Evolutionary conservation across 2,797 vertebrate genomes (phyloP), one percentile per base, ranked within the genome.

Genomic region (Peromyscus attwateri): DNA sequence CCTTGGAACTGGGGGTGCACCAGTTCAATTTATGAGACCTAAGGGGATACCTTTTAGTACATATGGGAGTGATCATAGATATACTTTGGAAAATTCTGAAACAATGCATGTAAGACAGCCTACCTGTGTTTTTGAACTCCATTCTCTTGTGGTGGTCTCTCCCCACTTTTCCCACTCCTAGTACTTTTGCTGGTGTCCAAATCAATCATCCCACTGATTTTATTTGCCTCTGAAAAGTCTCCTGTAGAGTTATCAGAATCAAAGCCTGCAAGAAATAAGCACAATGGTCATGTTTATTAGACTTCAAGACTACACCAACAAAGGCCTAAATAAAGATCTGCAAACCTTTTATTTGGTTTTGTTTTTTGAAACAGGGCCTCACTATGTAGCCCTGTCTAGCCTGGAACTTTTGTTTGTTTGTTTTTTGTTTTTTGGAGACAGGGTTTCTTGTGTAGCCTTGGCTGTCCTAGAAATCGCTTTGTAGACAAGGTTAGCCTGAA

Each of bases 161-260:
- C 99, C 95, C 99, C 99, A 4, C 98, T 99, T 97, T 98, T 99
- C 82, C 97, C 98, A 37, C 91, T 94, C 73, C 97, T 97, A 4
- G 55, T 97, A 57, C 98, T 97, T 75, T 98, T 98, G 96, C 97
- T 98, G 10, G 98, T 88, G 92, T 98, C 98, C 92, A 97, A 90
- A 91, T 99, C 98, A 92, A 99, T 98, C 76, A 99, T 99, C 77
- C 99, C 97, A 25, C 97, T 62, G 77, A 97, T 98, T 98, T 99
- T 99, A 98, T 99, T 99, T 89, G 99, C 98, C 98, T 99, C 99
- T 9, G 99, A 99, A 96, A 99, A 99, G 40, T 99, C 99, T 97
- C 99, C 99, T 1, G 98, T 99, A n/a, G 99, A 99, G 98, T 99
- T 99, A 76, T 99, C 99, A 0, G 99, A 99, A 97, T 99, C 99